phyloP scores from a whole-genome alignment of 2,888 invertebrate species.

The Ptychoptera contaminata region DNA sequence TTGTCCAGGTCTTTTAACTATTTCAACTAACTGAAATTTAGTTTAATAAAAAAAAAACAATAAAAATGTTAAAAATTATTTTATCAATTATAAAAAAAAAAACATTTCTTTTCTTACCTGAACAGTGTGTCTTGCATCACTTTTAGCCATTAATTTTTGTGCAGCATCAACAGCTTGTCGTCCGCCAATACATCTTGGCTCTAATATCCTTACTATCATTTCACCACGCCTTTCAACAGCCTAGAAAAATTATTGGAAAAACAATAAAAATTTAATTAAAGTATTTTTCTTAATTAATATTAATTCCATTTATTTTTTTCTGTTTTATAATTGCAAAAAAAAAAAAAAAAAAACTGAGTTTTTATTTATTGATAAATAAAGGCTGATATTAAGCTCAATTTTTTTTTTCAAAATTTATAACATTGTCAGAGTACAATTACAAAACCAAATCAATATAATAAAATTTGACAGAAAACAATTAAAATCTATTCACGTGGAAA shows the following conservation, averaged over 20 bases:
- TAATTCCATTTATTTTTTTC: no score
- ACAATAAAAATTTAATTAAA: no score
- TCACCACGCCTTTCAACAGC: conserved; percentile 85
- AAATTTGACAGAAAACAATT: no score
- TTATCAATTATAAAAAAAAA: not conserved
- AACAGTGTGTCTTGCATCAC: conserved; percentile 54
- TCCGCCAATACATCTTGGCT: conserved; percentile 76
- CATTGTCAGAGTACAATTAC: no score
- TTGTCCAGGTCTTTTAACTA: conserved; percentile 97
- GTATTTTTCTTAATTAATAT: no score
- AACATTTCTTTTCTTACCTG: conserved; percentile 15
- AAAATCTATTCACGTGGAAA: no score
- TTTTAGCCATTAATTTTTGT: conserved; percentile 56
- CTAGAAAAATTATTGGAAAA: conserved; percentile 23
- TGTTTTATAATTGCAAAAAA: no score
- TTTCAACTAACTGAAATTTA: conserved; percentile 75
- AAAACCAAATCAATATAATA: no score
- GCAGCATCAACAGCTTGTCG: conserved; percentile 74
- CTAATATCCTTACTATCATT: conserved; percentile 87
- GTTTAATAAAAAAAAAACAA: not conserved
- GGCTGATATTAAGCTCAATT: no score
- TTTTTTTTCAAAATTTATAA: no score
- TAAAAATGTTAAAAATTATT: not conserved
- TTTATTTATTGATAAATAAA: no score
- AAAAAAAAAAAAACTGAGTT: no score